A percentile compares a stretch with the other conserved stretches of the same genome.
Conservation (phyloP, 2,888 invertebrate genomes). For the Leptinotarsa tumamoca region DNA sequence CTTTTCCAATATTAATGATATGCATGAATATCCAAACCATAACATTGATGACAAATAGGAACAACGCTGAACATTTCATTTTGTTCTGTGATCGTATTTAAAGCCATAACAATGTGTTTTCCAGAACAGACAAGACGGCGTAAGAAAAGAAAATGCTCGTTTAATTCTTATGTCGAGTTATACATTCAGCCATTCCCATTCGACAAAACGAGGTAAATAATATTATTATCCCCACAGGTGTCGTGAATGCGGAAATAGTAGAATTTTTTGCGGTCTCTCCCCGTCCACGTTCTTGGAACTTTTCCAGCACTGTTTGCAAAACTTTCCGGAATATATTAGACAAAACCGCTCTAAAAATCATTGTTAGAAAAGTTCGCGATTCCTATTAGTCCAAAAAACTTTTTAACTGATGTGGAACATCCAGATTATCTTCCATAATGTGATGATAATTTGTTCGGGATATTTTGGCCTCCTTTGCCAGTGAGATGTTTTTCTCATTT, state of each 20-base stretch:
- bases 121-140: neutral
- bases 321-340: conserved; percentile 48
- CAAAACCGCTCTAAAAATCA: conserved; percentile 43
- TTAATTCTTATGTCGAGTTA: conserved; percentile 23
- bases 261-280: conserved; percentile 50
- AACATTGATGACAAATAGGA: too few relatives aligned
- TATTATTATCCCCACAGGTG: conserved; percentile 53
- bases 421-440: conserved; percentile 46
- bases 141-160: neutral
- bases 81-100: too few relatives aligned
- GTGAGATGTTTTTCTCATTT: conserved; percentile 44
- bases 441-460: conserved; percentile 46
- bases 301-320: conserved; percentile 47
- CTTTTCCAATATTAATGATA: too few relatives aligned
- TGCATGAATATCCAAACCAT: too few relatives aligned
- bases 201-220: conserved; percentile 41
- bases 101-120: neutral
- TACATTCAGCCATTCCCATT: conserved; percentile 19
- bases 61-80: too few relatives aligned
- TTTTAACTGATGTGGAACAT: conserved; percentile 50
- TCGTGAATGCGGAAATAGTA: conserved; percentile 44
- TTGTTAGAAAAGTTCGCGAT: conserved; percentile 49
- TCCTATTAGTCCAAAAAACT: conserved; percentile 48
- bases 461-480: conserved; percentile 31
- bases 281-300: conserved; percentile 45